phyloP scores from a whole-genome alignment of 2,797 vertebrate species.

The Xiphorhynchus erythropygius region DNA sequence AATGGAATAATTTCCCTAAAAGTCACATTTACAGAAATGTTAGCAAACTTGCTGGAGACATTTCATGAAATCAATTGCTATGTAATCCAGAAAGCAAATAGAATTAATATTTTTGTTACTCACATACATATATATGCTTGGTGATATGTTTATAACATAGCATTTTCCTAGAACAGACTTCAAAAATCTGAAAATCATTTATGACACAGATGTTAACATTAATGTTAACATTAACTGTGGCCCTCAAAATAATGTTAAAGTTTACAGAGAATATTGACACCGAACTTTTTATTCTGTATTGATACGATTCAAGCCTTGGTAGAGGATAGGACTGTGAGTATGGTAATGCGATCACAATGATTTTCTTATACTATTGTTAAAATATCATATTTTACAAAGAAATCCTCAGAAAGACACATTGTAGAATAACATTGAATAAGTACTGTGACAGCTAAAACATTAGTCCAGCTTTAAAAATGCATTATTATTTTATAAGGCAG shows the following conservation, averaged over 20 bases:
- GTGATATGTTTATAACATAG: not conserved
- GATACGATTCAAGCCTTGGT: not conserved
- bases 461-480: not conserved
- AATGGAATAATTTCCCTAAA: not conserved
- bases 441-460: not conserved
- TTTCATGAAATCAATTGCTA: not conserved
- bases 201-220: not conserved
- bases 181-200: not conserved
- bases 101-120: not conserved
- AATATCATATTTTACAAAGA: conserved; percentile 1
- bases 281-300: not conserved
- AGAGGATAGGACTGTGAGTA: not conserved
- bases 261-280: not conserved
- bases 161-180: not conserved
- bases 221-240: not conserved
- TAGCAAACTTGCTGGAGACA: not conserved
- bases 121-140: not conserved
- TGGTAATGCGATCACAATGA: not conserved
- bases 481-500: conserved; percentile 12
- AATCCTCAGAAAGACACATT: not conserved
- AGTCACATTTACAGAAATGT: not conserved
- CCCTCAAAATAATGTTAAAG: not conserved
- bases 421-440: not conserved
- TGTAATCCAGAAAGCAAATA: not conserved
- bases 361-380: not conserved